Base-by-base conservation (phyloP, 1,140 invertebrate species). In the Megathymus violae region DNA sequence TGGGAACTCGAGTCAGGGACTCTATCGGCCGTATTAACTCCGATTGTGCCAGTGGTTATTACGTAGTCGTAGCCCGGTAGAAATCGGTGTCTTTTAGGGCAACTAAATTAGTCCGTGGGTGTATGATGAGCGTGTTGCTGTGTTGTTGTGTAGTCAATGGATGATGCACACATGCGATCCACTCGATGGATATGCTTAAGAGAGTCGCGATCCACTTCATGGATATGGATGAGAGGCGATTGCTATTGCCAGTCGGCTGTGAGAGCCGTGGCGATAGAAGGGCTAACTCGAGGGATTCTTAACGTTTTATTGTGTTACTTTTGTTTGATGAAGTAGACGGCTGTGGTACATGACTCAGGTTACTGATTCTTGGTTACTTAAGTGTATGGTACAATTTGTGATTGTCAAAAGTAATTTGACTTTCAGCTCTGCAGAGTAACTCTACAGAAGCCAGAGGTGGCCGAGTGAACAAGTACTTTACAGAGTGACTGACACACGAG, bases 81-180 rank as follows among this genome's bases (percentile, higher is more conserved):
- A 71, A 74, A 46, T 74, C 62, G 62, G 67, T 65, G 10, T 70
- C 71, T 69, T 50, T 58, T 62, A n/a, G n/a, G n/a, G n/a, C n/a
- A n/a, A n/a, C n/a, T 64, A 36, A 38, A 54, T 62, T 58, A 64
- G 67, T 41, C 67, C 56, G 67, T 69, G 62, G 56, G 43, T 64
- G 62, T 46, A 51, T 51, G 65, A 40, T 67, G 59, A 4, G 65
- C 65, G 51, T 51, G 27, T 67, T 14, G n/a, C 47, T 59, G 36
- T 62, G 60, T 50, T 17, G 36, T 17, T 9, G 52, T 59, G 54
- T 51, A 17, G 19, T 22, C 44, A 11, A 25, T 15, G 36, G 7
- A 34, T 48, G 46, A 13, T 16, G 22, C 19, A 64, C 46, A 64
- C 46, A 34, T 15, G 52, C 16, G 14, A 48, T 47, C 61, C 61